Evolutionary conservation across 1,140 invertebrate genomes (phyloP), one percentile per base, ranked within the genome.

Genomic region (Drosophila paulistorum): DNA sequence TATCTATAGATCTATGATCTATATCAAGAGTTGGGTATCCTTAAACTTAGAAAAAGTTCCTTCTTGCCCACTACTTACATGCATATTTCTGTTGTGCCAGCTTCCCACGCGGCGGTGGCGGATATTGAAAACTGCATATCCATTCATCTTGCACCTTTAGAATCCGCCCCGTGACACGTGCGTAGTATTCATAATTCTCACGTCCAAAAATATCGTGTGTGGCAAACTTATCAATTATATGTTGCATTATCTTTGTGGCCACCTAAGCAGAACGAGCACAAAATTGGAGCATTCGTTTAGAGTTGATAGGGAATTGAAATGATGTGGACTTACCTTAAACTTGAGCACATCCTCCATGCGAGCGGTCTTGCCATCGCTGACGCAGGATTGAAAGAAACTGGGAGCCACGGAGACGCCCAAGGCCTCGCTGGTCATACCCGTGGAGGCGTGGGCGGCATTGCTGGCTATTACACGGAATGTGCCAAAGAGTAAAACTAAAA

Each of bases 131-230:
- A 76, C 97, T 97, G 93, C 98, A 98, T 81, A 98, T 97, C 97
- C 97, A 98, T 92, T 98, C 96, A 92, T 98, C 97, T 92, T 98
- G 97, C 20, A 98, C 97, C 86, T 97, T 96, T 30, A 98, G 93
- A 77, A 98, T 96, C 59, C 97, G 93, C 1, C 98, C 97, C n/a
- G 97, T 98, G 45, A 98, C 98, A 23, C 97, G 94, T 3, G 98
- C 98, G 93, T 99, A 99, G 93, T 98, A 99, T 93, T 99, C 97
- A 91, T 99, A 99, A 92, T 99, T 99, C 48, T 98, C 96, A 55
- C 96, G 95, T 2, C 98, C 98, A 93, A 99, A 99, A 60, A 99
- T 94, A 92, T 98, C 97, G 55, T 96, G 97, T 33, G 97, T 96
- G 54, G 98, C 98, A 94, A 99, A 99, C 92, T 99, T 97, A 92